Evolutionary conservation across 2,113 vertebrate genomes (phyloP), one percentile per base, ranked within the genome.

Genomic region (Pteropus alecto): DNA sequence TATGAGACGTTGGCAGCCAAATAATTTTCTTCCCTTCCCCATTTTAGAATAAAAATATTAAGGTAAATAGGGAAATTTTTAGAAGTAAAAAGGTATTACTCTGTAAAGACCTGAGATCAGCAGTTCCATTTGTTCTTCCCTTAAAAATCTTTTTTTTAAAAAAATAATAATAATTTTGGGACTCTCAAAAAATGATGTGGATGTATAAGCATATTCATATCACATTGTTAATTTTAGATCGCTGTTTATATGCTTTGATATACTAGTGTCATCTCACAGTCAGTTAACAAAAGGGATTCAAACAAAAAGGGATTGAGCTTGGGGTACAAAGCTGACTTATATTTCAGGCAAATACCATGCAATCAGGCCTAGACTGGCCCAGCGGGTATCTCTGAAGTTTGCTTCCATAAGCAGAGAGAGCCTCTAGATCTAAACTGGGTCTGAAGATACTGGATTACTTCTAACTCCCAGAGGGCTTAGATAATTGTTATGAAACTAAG

Each of bases 51-150:
- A 58, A 79, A 84, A 93, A 81, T 81, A 43, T 41, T 87, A 91
- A 91, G 6, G 10, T 58, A 92, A 87, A 68, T 56, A 22, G 33
- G 43, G 71, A 38, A 46, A 46, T 46, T 83, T 87, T 93, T 54
- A 93, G 41, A 90, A 96, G 68, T 84, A 68, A 85, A 92, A 79
- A 84, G 11, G 13, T 81, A 82, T 65, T 95, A 85, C 71, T 94
- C 15, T 24, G 30, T 61, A 79, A 89, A 95, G 38, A 90, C 19
- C 63, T 33, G 28, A 93, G 5, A 77, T 12, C 12, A 51, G 7
- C n/a, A 18, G 33, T 67, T 94, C 89, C 48, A 86, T 74, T 7
- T 92, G 30, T 56, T 96, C 26, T 84, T 70, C 65, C 38, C 26
- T 61, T 22, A 88, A 77, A 74, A 67, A 33, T 38, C 41, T 67